Evolutionary conservation across 2,113 vertebrate genomes (phyloP).

Genomic region (Silurus glanis): DNA sequence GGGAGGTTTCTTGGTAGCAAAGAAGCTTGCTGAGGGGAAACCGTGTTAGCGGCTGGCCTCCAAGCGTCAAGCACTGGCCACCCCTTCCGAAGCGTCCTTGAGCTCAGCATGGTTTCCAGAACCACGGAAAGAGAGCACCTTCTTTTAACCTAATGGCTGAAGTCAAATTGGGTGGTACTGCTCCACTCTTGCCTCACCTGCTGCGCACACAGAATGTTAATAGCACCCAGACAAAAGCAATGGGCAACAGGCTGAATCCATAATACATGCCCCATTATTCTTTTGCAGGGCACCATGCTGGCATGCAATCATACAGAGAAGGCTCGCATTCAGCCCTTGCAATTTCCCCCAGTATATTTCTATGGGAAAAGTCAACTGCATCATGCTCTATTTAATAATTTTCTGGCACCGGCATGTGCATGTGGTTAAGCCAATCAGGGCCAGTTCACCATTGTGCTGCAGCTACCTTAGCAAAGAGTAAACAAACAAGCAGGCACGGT

Average conservation of each 20-base stretch:
- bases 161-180: slow-evolving; percentile 66
- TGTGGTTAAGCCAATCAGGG: slow-evolving; percentile 23
- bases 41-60: slow-evolving; percentile 31
- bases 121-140: slow-evolving; percentile 66
- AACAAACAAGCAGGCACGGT: not conserved
- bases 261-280: slow-evolving; percentile 68
- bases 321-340: slow-evolving; percentile 63
- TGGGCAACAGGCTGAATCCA: slow-evolving; percentile 65
- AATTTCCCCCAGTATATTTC: slow-evolving; percentile 53
- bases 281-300: slow-evolving; percentile 63
- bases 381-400: slow-evolving; percentile 60
- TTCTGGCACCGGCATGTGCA: slow-evolving; percentile 54
- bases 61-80: not conserved
- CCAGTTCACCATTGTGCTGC: not conserved
- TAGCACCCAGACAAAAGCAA: slow-evolving; percentile 71
- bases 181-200: slow-evolving; percentile 64
- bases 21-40: slow-evolving; percentile 53
- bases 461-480: not conserved
- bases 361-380: slow-evolving; percentile 47
- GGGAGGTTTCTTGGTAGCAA: slow-evolving; percentile 53
- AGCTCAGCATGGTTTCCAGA: slow-evolving; percentile 50
- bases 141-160: slow-evolving; percentile 73
- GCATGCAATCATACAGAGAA: slow-evolving; percentile 68
- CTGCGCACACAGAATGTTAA: slow-evolving; percentile 71
- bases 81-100: slow-evolving; percentile 42